A percentile compares a stretch with the other conserved stretches of the same genome.
These are phyloP conservation scores for Ramazzottius varieornatus DNA, from an alignment of 2,888 invertebrate genomes.

Conservation along the genomic window DNA sequence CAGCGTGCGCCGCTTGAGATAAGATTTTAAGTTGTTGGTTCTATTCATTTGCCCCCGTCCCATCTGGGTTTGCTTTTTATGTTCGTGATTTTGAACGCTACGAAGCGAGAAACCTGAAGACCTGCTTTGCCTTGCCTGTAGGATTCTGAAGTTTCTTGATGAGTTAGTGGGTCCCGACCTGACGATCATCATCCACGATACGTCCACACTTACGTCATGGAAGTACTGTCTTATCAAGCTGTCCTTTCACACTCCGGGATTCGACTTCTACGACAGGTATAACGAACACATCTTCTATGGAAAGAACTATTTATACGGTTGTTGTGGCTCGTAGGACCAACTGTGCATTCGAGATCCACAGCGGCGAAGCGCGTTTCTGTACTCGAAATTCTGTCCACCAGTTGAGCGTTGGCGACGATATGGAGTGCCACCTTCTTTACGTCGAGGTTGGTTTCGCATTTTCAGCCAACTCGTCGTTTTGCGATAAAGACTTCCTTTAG, in stretches of 20 bases:
- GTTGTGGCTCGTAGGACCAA: neutral
- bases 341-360: neutral
- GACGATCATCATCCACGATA: neutral
- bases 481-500: neutral
- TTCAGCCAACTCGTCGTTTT: neutral
- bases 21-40: no score
- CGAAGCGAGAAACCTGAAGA: no score
- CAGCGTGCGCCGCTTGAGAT: no score
- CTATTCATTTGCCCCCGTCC: neutral
- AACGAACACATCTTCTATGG: no score
- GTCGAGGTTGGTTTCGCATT: neutral
- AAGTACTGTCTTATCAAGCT: neutral
- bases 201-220: neutral
- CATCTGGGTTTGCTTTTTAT: neutral
- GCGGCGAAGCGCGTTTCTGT: neutral
- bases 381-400: neutral
- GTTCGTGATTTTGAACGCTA: neutral
- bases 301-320: neutral
- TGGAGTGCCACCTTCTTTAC: neutral
- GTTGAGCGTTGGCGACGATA: neutral
- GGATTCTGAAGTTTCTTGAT: neutral
- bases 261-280: neutral
- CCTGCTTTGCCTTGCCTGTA: neutral
- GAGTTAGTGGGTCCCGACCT: neutral
- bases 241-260: neutral